Base-by-base conservation (phyloP, 2,797 vertebrate genomes). In the Halcyon leucocephala region DNA sequence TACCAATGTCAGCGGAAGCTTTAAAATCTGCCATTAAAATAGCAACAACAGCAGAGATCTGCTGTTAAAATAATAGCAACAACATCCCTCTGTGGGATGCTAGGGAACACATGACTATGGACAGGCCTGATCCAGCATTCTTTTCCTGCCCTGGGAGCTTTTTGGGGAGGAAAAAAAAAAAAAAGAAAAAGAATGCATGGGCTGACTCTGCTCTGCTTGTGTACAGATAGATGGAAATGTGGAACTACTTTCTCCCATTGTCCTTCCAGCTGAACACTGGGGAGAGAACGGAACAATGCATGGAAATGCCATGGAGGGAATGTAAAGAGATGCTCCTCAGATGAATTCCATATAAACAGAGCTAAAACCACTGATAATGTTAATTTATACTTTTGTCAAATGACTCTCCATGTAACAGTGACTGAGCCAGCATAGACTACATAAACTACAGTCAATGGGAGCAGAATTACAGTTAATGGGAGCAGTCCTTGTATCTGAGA, bases 1-100 rank as follows among this genome's bases (percentile, higher is more conserved):
- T 92, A 96, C 85, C 94, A 94, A 86, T 91, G 96, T 96, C 93
- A 95, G 85, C 90, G 96, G 96, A 97, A 96, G 89, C 94, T 95
- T 96, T 97, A 95, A 96, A 97, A 96, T 86, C 82, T 94, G 87
- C 94, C 92, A 87, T 94, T 96, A 97, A 96, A 95, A 96, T 95
- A 95, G 90, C 82, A 96, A 93, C 91, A 95, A 94, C 91, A 94
- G 89, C 80, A 95, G 88, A 96, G 89, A 95, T 95, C 84, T 96
- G 96, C 95, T 95, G 83, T 96, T 96, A 96, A 96, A 96, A 95
- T 95, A 95, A 94, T 82, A 95, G 91, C 82, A 95, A 94, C 96
- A 95, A 91, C 93, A 96, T 95, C 94, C 88, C 91, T 95, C 96
- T 89, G 95, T 97, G 94, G 95, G 93, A 95, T 94, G 94, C 95